Base-by-base conservation (phyloP, 2,888 invertebrate species). In the Nowickia ferox region DNA sequence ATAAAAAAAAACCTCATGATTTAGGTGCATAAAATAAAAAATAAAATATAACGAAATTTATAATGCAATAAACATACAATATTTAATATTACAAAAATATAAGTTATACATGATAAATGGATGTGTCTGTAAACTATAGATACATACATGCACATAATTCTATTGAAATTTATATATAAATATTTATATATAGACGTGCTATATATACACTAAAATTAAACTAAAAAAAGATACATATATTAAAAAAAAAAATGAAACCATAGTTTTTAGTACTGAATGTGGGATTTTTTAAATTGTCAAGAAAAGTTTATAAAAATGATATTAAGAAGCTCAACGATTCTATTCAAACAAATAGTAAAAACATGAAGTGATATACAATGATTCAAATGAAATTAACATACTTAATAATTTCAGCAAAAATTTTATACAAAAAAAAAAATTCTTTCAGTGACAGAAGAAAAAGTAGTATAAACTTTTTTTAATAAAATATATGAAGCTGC, bases 141-240 rank as follows among this genome's bases (percentile, higher is more conserved):
- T 77, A 77, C 71, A 84, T 71, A 87, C 87, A 84, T 72, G 87
- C 87, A 17, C 83, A 84, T 84, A 87, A 72, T 83, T 87, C 87
- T 85, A 76, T 87, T 30, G 30, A 88, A 69, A 84, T 66, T 80
- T 77, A 84, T 69, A 75, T 42, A 65, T 55, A 79, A 48, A 71
- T 71, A 76, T 76, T 57, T 75, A 79, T 82, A 66, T 81, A 66
- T 82, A 69, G 74, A 77, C 75, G 74, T 71, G 69, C 53, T 40
- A 61, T 74, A 78, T 75, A 82, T 81, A 85, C 74, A 81, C 53
- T 51, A 46, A 77, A 75, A 55, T 55, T 66, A 61, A 57, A 82
- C 53, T 75, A 57, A 59, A 68, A 55, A 8, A 46, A 53, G 66
- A 9, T 46, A n/a, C 30, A 66, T 66, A n/a, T 42, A 66, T 66